Base-by-base conservation (phyloP, 2,113 vertebrate species). In the Orycteropus afer region DNA sequence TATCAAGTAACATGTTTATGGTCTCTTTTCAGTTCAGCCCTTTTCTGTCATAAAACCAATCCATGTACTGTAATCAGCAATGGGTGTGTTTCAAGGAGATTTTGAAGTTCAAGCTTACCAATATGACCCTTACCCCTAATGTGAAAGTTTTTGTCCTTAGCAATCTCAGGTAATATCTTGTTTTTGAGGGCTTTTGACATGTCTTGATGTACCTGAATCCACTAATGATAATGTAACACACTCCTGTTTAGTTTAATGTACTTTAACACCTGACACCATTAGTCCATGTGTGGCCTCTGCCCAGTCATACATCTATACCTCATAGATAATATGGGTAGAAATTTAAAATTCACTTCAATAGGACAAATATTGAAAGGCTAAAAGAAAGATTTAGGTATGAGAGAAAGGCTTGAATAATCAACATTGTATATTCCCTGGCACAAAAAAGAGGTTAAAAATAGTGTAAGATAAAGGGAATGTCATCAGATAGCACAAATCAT, bases 361-460 rank as follows among this genome's bases (percentile, higher is more conserved):
- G 47, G 61, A 73, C 40, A 65, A 88, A 88, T 53, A 77, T 2
- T 51, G 23, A 73, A 42, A 73, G 53, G 71, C 11, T 79, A 80
- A 88, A 63, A 25, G 55, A 71, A 53, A 57, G 20, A 79, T 49
- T 92, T 23, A 29, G 15, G 32, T 89, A 4, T 34, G 91, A 86
- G 69, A 86, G 25, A 37, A 73, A 79, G 34, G 6, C 25, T 87
- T 94, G 80, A 90, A 42, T 22, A 92, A 73, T 85, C 78, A 90
- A 55, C 40, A 51, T 32, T 78, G 59, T 59, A 73, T 82, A 51
- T 81, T 92, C 82, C 80, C n/a, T 57, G 82, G 90, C 63, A 86
- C 71, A 67, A 47, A 81, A 51, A 67, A 73, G 37, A 84, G 5
- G 91, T 79, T 96, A 96, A 96, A 92, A 96, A 95, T 95, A 97